A percentile compares a stretch with the other conserved stretches of the same genome.
Conservation (phyloP, 2,797 vertebrate species). For the Dicrostonyx torquatus region DNA sequence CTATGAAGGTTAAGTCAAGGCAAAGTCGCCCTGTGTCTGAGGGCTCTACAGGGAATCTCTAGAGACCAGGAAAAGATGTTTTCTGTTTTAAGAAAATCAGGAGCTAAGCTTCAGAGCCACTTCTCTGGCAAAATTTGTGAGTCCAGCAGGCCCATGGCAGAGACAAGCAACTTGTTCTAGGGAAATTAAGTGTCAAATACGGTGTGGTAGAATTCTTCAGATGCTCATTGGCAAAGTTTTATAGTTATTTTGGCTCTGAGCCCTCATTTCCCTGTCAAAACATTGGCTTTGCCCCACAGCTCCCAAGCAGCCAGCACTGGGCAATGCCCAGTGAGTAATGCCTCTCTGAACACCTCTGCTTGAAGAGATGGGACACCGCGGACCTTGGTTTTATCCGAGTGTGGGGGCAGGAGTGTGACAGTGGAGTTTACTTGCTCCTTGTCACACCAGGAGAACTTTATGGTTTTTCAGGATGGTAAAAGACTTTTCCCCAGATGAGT, state of each 20-base stretch:
- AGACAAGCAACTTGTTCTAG: slow-evolving; percentile 51
- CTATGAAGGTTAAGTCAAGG: not conserved
- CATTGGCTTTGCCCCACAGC: slow-evolving; percentile 52
- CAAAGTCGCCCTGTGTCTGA: not conserved
- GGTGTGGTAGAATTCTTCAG: not conserved
- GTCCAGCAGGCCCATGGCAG: not conserved
- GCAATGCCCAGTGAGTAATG: slow-evolving; percentile 46
- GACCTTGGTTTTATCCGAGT: slow-evolving; percentile 57
- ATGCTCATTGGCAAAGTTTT: not conserved
- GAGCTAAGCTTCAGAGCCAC: not conserved
- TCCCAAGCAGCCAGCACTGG: slow-evolving; percentile 2
- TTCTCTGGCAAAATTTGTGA: slow-evolving; percentile 53
- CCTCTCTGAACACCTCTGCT: slow-evolving; percentile 51
- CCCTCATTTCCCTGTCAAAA: slow-evolving; percentile 61
- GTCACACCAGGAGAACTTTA: slow-evolving; percentile 65
- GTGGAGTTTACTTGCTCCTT: slow-evolving; percentile 72
- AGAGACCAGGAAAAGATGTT: not conserved
- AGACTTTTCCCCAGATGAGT: slow-evolving; percentile 39
- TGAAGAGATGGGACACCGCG: slow-evolving; percentile 48
- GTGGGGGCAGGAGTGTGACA: slow-evolving; percentile 66
- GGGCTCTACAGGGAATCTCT: not conserved
- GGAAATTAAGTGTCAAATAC: slow-evolving; percentile 58
- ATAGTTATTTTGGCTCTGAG: slow-evolving; percentile 25
- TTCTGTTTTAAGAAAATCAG: not conserved
- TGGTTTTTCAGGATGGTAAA: slow-evolving; percentile 51